phyloP scores from a whole-genome alignment of 2,113 vertebrate species.

The Phaethon lepturus region DNA sequence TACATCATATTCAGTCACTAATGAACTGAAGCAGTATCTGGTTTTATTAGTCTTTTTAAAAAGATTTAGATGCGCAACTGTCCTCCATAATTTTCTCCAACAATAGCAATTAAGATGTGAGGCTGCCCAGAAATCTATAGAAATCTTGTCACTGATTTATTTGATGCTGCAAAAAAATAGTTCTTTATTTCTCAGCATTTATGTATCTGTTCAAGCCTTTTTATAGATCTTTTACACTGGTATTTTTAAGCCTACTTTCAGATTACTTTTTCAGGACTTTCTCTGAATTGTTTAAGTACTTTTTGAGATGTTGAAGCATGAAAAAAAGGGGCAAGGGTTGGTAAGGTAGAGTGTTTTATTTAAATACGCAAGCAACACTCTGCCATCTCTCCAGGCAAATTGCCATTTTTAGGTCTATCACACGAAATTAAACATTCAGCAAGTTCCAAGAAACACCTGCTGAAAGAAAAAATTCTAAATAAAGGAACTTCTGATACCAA shows the following conservation, averaged over 20 bases:
- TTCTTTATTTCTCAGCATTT: not conserved
- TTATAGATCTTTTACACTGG: not conserved
- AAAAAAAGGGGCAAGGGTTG: not conserved
- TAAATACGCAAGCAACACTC: not conserved
- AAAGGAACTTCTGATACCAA: not conserved
- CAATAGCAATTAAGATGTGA: not conserved
- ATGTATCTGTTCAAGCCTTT: not conserved
- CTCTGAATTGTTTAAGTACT: not conserved
- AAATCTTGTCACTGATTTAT: not conserved
- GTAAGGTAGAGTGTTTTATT: not conserved
- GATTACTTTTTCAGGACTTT: not conserved
- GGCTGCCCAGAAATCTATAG: not conserved
- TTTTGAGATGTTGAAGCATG: not conserved
- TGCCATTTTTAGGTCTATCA: not conserved
- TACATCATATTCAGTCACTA: not conserved
- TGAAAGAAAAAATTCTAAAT: not conserved
- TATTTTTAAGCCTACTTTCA: not conserved
- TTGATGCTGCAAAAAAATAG: not conserved
- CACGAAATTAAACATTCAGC: not conserved
- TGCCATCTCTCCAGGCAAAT: not conserved
- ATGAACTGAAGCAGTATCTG: not conserved
- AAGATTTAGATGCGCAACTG: not conserved
- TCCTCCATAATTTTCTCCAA: not conserved
- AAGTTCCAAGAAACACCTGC: not conserved
- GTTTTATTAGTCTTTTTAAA: not conserved